These are phyloP conservation scores for Lasioglossum oenotherae DNA, from an alignment of 2,888 invertebrate genomes.

Conservation along the genomic window DNA sequence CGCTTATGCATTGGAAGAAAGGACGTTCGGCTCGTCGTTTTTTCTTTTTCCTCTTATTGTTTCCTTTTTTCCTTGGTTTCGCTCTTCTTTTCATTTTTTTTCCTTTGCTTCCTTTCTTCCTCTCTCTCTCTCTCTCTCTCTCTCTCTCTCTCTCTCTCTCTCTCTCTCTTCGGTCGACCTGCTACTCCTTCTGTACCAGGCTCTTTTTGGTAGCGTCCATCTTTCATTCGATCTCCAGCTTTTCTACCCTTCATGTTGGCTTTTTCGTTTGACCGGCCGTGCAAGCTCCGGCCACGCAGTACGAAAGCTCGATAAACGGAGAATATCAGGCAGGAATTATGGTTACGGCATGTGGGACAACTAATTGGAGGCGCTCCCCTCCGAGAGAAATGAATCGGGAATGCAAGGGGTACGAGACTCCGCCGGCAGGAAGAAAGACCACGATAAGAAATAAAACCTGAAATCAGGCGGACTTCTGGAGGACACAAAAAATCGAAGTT, in stretches of 20 bases:
- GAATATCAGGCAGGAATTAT: constrained; percentile 41
- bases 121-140: constrained; percentile 10
- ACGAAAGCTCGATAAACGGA: constrained; percentile 44
- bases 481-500: neutral
- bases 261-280: neutral
- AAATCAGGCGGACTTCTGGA: neutral
- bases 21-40: constrained; percentile 60
- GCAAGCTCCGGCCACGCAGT: no score
- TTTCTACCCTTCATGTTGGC: neutral
- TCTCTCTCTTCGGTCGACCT: constrained; percentile 22
- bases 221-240: constrained; percentile 39
- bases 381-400: constrained; percentile 1
- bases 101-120: neutral
- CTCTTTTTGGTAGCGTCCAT: constrained; percentile 64
- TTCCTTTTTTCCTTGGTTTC: constrained; percentile 5
- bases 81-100: constrained; percentile 11
- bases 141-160: neutral
- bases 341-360: neutral
- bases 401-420: neutral
- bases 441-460: constrained; percentile 19
- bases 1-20: constrained; percentile 74
- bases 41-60: constrained; percentile 24
- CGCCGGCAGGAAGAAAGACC: neutral
- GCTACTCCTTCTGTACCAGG: constrained; percentile 63
- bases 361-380: constrained; percentile 26